Conservation (phyloP, 2,888 invertebrate genomes). For the Mactromeris polynyma region DNA sequence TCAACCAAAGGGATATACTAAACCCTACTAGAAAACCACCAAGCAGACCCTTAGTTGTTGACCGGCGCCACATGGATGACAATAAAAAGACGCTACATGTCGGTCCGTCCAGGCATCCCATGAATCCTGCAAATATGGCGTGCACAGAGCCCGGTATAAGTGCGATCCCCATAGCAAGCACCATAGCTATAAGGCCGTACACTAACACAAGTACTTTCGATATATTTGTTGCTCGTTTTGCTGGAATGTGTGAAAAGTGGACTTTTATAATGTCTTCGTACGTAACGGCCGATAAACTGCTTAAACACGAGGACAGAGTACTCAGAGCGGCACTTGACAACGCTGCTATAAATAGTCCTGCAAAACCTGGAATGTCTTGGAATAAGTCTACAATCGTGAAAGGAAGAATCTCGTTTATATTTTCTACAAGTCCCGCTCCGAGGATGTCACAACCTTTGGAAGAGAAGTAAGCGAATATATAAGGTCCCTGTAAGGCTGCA, state of each 20-base stretch:
- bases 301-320: conserved; percentile 51
- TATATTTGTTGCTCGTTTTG: conserved; percentile 31
- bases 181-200: conserved; percentile 48
- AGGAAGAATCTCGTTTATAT: conserved; percentile 51
- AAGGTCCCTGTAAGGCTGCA: conserved; percentile 33
- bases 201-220: conserved; percentile 48
- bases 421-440: conserved; percentile 28
- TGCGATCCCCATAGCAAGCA: conserved; percentile 29
- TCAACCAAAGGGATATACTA: conserved; percentile 38
- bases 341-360: conserved; percentile 55
- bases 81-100: conserved; percentile 45
- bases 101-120: conserved; percentile 54
- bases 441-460: conserved; percentile 53
- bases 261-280: conserved; percentile 48
- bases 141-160: conserved; percentile 37
- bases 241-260: conserved; percentile 29
- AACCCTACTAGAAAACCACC: conserved; percentile 37
- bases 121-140: conserved; percentile 28
- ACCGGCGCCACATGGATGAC: conserved; percentile 38
- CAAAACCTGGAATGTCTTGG: conserved; percentile 34
- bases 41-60: conserved; percentile 51
- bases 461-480: conserved; percentile 50
- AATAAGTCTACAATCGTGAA: conserved; percentile 48
- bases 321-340: conserved; percentile 56
- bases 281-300: conserved; percentile 42